A percentile compares a stretch with the other conserved stretches of the same genome.
Conservation (phyloP, 2,113 vertebrate species). For the Etheostoma spectabile region DNA sequence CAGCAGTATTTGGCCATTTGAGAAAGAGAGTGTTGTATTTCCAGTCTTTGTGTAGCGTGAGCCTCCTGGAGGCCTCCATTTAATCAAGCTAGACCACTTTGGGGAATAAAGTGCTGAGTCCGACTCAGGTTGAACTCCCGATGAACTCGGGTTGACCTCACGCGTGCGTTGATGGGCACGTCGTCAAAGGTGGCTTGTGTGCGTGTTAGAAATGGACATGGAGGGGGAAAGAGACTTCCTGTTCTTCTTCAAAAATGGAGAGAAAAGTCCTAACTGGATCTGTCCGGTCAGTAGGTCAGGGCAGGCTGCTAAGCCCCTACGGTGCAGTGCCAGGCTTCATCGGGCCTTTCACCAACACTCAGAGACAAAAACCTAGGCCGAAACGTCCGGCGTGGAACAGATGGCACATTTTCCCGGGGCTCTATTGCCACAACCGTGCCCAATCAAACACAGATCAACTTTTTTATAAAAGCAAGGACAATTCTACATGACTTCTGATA, state of each 20-base stretch:
- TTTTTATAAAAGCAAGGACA: slow-evolving; percentile 5
- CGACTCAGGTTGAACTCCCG: slow-evolving; percentile 30
- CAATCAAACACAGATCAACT: slow-evolving; percentile 44
- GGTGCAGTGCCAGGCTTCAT: slow-evolving; percentile 66
- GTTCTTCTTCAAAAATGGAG: slow-evolving; percentile 17
- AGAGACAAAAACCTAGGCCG: slow-evolving; percentile 50
- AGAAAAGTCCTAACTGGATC: slow-evolving; percentile 26
- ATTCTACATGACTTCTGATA: background rate
- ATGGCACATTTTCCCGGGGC: slow-evolving; percentile 51
- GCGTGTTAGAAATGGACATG: slow-evolving; percentile 38
- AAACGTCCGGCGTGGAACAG: slow-evolving; percentile 48
- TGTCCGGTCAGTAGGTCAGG: slow-evolving; percentile 48
- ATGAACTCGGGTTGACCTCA: slow-evolving; percentile 61
- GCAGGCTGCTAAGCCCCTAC: slow-evolving; percentile 48
- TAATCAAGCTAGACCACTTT: slow-evolving; percentile 52
- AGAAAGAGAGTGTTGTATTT: slow-evolving; percentile 50
- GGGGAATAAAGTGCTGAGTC: slow-evolving; percentile 49
- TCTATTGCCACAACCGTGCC: slow-evolving; percentile 12
- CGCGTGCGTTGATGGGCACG: slow-evolving; percentile 59
- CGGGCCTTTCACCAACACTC: slow-evolving; percentile 67
- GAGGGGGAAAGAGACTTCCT: slow-evolving; percentile 34
- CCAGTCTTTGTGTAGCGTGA: slow-evolving; percentile 57
- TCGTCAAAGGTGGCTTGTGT: slow-evolving; percentile 40
- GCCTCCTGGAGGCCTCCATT: slow-evolving; percentile 52
- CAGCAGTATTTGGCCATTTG: slow-evolving; percentile 59